These are phyloP conservation scores for Meteorus colon DNA, from an alignment of 2,888 invertebrate genomes.

Conservation along the genomic window DNA sequence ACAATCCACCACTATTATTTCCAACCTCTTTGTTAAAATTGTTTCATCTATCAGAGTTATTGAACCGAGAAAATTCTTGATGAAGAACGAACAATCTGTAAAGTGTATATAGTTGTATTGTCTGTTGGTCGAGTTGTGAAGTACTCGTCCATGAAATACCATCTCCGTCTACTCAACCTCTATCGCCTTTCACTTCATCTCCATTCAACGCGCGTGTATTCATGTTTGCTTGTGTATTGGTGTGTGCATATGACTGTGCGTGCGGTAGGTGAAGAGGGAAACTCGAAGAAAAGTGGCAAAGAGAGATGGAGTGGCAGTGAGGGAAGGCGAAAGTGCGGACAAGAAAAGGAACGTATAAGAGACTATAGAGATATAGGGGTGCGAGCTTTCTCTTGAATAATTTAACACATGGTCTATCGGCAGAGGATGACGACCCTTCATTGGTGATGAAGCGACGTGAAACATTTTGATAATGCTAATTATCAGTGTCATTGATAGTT, in stretches of 20 bases:
- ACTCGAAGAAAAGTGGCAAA: conserved; percentile 11
- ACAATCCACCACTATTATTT: not conserved
- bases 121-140: conserved; percentile 27
- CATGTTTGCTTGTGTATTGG: not conserved
- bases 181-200: conserved; percentile 12
- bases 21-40: not conserved
- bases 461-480: conserved; percentile 39
- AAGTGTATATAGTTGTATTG: conserved; percentile 14
- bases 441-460: conserved; percentile 37
- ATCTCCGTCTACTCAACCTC: conserved; percentile 31
- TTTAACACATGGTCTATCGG: conserved; percentile 50
- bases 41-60: not conserved
- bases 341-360: not conserved
- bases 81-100: conserved; percentile 7
- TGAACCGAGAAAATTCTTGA: conserved; percentile 2
- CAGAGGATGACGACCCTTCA: conserved; percentile 23
- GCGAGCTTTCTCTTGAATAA: conserved; percentile 53
- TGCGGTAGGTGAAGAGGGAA: not conserved
- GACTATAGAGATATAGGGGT: not conserved
- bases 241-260: not conserved
- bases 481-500: conserved; percentile 1
- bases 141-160: conserved; percentile 45
- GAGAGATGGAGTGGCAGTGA: not conserved
- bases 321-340: not conserved
- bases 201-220: not conserved